A percentile compares a stretch with the other conserved stretches of the same genome.
Evolutionary conservation across 2,888 invertebrate species (phyloP).

Genomic region (Drepanosiphum platanoidis): DNA sequence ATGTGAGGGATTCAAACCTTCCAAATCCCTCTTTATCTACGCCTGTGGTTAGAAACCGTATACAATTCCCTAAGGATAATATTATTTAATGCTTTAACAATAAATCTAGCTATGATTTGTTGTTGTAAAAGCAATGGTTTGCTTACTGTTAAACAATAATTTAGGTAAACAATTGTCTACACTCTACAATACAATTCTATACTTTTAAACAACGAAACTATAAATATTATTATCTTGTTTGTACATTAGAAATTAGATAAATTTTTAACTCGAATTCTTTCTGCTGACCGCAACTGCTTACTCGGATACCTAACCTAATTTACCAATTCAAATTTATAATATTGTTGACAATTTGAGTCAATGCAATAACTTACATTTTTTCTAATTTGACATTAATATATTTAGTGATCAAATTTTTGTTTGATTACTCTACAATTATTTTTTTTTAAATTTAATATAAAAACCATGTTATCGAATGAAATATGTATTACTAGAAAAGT

Average conservation of each 20-base stretch:
- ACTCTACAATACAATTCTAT: neutral
- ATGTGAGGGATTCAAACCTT: no score
- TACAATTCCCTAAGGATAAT: constrained; percentile 12
- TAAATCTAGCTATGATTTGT: constrained; percentile 8
- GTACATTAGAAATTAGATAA: constrained; percentile 6
- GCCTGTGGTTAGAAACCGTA: no score
- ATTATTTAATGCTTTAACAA: neutral
- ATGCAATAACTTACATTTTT: neutral
- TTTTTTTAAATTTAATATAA: neutral
- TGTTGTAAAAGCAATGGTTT: no score
- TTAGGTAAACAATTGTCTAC: neutral
- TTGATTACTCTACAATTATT: neutral
- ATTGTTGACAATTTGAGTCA: neutral
- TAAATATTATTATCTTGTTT: neutral
- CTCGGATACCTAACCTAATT: neutral
- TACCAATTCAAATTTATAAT: no score
- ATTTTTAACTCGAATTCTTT: constrained; percentile 7
- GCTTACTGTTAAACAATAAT: neutral
- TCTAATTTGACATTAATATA: no score
- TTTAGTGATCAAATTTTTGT: neutral
- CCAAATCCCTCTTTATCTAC: no score
- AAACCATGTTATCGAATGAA: neutral
- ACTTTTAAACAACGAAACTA: neutral
- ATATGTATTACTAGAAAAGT: neutral
- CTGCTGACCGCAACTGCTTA: neutral